Evolutionary conservation across 2,888 invertebrate genomes (phyloP).

Genomic region (Aleiodes testaceus): DNA sequence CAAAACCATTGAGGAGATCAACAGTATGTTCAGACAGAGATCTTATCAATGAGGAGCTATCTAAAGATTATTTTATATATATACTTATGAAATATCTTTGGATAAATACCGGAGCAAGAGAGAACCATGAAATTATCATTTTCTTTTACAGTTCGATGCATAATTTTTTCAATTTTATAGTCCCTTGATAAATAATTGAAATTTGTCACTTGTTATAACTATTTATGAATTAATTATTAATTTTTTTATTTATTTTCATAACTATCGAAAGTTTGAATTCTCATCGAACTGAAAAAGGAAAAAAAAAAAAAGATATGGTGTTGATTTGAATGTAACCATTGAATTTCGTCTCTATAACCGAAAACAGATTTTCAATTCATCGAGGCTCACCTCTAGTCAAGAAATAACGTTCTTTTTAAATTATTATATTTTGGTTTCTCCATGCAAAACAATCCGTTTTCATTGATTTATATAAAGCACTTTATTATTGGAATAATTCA

Average conservation of each 20-base stretch:
- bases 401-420: constrained; percentile 42
- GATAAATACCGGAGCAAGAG: background rate
- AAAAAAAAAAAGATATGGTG: constrained; percentile 38
- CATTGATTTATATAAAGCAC: constrained; percentile 19
- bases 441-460: constrained; percentile 6
- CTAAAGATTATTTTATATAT: too few relatives aligned
- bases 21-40: constrained; percentile 85
- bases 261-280: constrained; percentile 12
- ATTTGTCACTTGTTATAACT: constrained; percentile 8
- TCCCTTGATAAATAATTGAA: constrained; percentile 19
- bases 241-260: constrained; percentile 29
- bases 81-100: constrained; percentile 10
- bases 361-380: constrained; percentile 27
- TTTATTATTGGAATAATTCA: constrained; percentile 22
- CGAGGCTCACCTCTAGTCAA: constrained; percentile 48
- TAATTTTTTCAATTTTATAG: constrained; percentile 36
- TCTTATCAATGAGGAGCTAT: constrained; percentile 78
- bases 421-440: constrained; percentile 21
- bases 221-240: constrained; percentile 16
- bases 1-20: constrained; percentile 88
- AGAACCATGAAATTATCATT: constrained; percentile 38
- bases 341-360: constrained; percentile 63
- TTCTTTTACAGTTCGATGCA: constrained; percentile 44
- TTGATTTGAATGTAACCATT: constrained; percentile 46
- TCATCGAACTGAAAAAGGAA: constrained; percentile 36